Evolutionary conservation across 2,888 invertebrate genomes (phyloP).

Genomic region (Chrysolina americana): DNA sequence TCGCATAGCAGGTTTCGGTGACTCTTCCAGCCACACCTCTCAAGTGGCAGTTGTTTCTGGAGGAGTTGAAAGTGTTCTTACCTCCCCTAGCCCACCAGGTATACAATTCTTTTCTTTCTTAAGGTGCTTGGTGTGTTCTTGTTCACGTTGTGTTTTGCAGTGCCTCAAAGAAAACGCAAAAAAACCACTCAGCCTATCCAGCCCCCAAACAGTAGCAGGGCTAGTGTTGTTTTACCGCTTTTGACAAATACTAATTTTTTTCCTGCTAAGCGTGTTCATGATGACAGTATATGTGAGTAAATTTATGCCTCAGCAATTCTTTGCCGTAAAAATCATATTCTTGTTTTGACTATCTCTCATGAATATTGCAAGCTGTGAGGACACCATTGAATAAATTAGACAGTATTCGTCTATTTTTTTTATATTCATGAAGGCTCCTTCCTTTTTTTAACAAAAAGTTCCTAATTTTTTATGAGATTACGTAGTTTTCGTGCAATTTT

Average conservation of each 20-base stretch:
- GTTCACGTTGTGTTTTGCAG: constrained; percentile 51
- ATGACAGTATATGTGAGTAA: constrained; percentile 68
- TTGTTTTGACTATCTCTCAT: neutral
- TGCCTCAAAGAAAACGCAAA: constrained; percentile 69
- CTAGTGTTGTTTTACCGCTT: constrained; percentile 84
- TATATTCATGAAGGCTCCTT: too few relatives aligned
- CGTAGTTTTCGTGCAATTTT: too few relatives aligned
- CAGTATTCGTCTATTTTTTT: too few relatives aligned
- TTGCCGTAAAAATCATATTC: neutral
- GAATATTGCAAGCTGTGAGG: too few relatives aligned
- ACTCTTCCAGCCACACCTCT: constrained; percentile 59
- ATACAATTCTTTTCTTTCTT: constrained; percentile 38
- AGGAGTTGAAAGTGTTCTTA: constrained; percentile 67
- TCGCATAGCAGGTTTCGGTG: constrained; percentile 51
- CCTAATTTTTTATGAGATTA: too few relatives aligned
- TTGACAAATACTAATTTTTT: constrained; percentile 75
- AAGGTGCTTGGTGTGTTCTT: constrained; percentile 21
- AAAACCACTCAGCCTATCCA: constrained; percentile 69
- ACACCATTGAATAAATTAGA: neutral
- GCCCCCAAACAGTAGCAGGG: constrained; percentile 80
- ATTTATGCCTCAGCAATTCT: neutral
- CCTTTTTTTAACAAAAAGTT: too few relatives aligned
- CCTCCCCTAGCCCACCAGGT: constrained; percentile 77
- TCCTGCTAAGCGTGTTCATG: constrained; percentile 70
- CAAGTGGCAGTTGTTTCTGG: constrained; percentile 67